Evolutionary conservation across 2,888 invertebrate genomes (phyloP), one percentile per base, ranked within the genome.

Genomic region (Cerastis leucographa): DNA sequence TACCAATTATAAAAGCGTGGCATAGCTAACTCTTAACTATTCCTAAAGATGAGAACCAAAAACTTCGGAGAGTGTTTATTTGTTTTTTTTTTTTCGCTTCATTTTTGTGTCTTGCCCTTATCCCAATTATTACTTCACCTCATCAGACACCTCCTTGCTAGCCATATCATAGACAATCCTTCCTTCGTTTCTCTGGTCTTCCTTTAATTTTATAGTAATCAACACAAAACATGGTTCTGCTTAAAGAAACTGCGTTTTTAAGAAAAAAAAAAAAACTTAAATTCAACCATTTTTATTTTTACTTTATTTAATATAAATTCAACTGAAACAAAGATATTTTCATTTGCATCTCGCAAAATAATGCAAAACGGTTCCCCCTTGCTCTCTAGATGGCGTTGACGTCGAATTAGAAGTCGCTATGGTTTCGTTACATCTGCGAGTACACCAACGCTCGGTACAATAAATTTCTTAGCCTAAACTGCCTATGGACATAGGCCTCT

Each of bases 341-440:
- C 3, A 25, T 59, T 25, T 29, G 3, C 14, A 49, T 14, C 19
- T 19, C 7, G 1, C 11, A n/a, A 64, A n/a, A 17, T 1, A n/a
- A 14, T 9, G 8, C 51, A 19, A 17, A 54, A 44, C 51, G 62
- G 81, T 74, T 81, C 29, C 9, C 29, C 12, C 14, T 0, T 6
- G n/a, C 35, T 81, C 81, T 66, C 71, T 83, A 83, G 78, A 83
- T 83, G 78, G 83, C 83, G 71, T 56, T 83, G 71, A 19, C 68
- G 46, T 70, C 73, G 62, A 67, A 35, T 73, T 62, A 77, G 78
- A 65, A 72, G 66, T 83, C 69, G 65, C 72, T 83, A 80, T 80
- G 80, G 70, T 83, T 80, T 82, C 77, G 77, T 76, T 71, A 80
- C 80, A 51, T 46, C 66, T 51, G 17, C 22, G 6, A 51, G 25